A percentile compares a stretch with the other conserved stretches of the same genome.
These are phyloP conservation scores for Catharus minimus DNA, from an alignment of 2,113 vertebrate species.

Conservation along the genomic window DNA sequence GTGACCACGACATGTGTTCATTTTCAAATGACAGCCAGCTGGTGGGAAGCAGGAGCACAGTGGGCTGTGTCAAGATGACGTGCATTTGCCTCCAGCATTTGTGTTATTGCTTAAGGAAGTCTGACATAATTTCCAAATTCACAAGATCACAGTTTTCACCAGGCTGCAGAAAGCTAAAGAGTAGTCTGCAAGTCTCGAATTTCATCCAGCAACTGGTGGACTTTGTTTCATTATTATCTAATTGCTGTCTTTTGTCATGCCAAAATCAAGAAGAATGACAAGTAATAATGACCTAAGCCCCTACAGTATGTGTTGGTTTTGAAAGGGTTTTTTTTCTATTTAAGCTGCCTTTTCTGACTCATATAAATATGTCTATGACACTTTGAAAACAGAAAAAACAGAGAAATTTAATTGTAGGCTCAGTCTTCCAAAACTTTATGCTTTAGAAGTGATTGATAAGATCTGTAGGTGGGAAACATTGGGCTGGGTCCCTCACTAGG, in stretches of 20 bases:
- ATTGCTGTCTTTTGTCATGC: not conserved
- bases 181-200: not conserved
- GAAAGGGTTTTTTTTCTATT: not conserved
- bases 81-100: not conserved
- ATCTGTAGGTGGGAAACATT: not conserved
- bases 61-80: not conserved
- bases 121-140: not conserved
- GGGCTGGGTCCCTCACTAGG: not conserved
- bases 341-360: not conserved
- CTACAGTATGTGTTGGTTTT: not conserved
- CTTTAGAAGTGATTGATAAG: not conserved
- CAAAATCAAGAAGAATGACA: not conserved
- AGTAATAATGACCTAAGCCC: not conserved
- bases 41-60: not conserved
- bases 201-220: not conserved
- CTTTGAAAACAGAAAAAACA: not conserved
- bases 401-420: not conserved
- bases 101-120: not conserved
- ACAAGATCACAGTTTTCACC: not conserved
- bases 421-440: not conserved
- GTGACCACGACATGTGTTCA: not conserved
- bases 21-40: not conserved
- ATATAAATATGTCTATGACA: not conserved
- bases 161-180: not conserved
- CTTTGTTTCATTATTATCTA: not conserved